Evolutionary conservation across 2,797 vertebrate genomes (phyloP).

Genomic region (Sebastes oblongus): DNA sequence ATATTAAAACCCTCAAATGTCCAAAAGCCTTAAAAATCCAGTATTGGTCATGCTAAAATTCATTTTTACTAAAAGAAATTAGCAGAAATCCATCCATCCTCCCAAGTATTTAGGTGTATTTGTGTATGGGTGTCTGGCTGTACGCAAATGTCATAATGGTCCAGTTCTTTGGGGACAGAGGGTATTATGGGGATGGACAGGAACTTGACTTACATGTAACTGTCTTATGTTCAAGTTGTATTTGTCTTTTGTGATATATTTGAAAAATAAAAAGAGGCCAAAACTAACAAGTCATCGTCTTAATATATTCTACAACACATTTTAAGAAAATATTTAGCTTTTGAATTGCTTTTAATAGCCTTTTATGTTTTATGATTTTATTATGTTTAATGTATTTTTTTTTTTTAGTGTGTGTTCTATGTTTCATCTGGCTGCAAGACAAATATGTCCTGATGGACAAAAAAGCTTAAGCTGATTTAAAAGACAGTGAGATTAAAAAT

Average conservation of each 20-base stretch:
- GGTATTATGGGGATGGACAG: background rate
- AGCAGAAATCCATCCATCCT: background rate
- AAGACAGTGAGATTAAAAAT: background rate
- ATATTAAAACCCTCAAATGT: background rate
- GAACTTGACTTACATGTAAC: background rate
- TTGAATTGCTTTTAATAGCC: background rate
- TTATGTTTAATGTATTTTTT: background rate
- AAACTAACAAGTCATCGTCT: background rate
- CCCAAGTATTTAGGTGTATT: background rate
- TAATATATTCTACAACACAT: background rate
- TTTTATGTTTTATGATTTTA: background rate
- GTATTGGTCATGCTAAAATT: background rate
- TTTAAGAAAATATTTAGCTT: background rate
- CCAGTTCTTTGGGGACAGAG: accelerated
- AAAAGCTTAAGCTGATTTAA: background rate
- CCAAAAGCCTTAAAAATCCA: background rate
- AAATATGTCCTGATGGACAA: background rate
- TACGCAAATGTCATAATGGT: background rate
- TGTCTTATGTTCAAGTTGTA: background rate
- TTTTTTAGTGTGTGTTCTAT: background rate
- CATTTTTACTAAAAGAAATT: background rate
- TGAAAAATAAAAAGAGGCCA: background rate
- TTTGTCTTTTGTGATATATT: background rate
- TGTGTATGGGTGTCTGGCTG: background rate
- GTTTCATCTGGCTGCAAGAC: background rate